phyloP scores from a whole-genome alignment of 2,888 invertebrate genomes.

The Alitta virens region DNA sequence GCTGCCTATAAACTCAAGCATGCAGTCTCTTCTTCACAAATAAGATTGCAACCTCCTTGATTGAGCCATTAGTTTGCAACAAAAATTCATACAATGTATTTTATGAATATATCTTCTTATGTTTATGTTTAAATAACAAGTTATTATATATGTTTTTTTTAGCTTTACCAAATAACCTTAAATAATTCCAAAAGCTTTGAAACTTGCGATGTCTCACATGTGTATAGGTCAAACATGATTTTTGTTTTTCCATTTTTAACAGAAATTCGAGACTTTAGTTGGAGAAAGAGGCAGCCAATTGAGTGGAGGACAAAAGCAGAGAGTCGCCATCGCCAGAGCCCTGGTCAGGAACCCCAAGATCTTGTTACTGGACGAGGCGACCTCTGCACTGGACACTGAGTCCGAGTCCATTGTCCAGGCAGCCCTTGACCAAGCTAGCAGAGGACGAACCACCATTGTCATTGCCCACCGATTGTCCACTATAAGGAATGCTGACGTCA shows the following conservation, averaged over 20 bases:
- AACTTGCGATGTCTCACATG: too few species aligned
- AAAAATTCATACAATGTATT: not conserved
- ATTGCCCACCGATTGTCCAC: constrained; percentile 58
- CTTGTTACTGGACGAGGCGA: constrained; percentile 55
- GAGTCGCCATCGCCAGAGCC: constrained; percentile 59
- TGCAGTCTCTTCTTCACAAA: too few species aligned
- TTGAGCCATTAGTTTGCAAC: too few species aligned
- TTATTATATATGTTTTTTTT: too few species aligned
- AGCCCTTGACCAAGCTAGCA: constrained; percentile 60
- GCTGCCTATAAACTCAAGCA: too few species aligned
- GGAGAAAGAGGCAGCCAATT: constrained; percentile 56
- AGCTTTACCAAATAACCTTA: too few species aligned
- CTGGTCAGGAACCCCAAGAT: constrained; percentile 69
- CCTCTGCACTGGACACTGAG: constrained; percentile 50
- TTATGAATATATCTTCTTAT: too few species aligned
- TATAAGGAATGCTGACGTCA: constrained; percentile 68
- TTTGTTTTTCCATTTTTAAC: not conserved
- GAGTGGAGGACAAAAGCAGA: constrained; percentile 57
- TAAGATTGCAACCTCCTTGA: too few species aligned
- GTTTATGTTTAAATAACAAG: too few species aligned
- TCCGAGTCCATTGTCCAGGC: constrained; percentile 68
- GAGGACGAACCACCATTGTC: constrained; percentile 55
- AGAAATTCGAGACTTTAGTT: constrained; percentile 56
- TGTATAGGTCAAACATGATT: too few species aligned
- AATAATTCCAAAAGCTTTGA: too few species aligned